Conservation (phyloP, 1,140 invertebrate species). For the Drosophila nasuta region DNA sequence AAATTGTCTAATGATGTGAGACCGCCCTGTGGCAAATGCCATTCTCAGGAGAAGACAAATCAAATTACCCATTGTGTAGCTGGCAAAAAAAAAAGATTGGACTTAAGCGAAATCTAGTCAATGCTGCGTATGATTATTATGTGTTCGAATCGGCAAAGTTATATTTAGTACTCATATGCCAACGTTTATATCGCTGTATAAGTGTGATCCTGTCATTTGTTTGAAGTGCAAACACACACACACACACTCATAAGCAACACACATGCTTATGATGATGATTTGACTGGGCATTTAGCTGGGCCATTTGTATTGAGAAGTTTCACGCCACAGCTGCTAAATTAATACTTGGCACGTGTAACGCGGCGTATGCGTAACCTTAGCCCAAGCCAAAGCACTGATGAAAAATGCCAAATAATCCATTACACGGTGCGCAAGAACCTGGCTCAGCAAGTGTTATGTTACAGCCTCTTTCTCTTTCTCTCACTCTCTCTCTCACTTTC, state of each 20-base stretch:
- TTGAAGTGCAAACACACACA: not conserved
- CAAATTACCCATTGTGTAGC: slow-evolving; percentile 15
- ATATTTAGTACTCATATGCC: slow-evolving; percentile 4
- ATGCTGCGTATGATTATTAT: slow-evolving; percentile 21
- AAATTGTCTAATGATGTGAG: slow-evolving; percentile 1
- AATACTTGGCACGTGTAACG: slow-evolving; percentile 73
- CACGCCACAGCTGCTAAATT: slow-evolving; percentile 57
- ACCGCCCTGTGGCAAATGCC: slow-evolving; percentile 11
- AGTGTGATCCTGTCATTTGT: not conserved
- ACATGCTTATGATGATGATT: slow-evolving; percentile 26
- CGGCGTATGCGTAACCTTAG: slow-evolving; percentile 54
- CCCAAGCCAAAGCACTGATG: slow-evolving; percentile 43
- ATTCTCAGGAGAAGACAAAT: slow-evolving; percentile 17
- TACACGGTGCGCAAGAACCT: slow-evolving; percentile 9
- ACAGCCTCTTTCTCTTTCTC: not conserved
- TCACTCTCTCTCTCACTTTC: not conserved
- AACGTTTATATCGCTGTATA: not conserved
- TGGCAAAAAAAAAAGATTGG: slow-evolving; percentile 1
- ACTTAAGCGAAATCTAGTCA: slow-evolving; percentile 18
- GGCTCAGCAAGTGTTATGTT: not conserved
- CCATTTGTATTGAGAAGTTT: slow-evolving; percentile 36
- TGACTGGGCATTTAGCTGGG: slow-evolving; percentile 43
- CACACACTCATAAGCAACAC: not conserved
- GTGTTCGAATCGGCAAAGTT: not conserved
- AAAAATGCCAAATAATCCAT: slow-evolving; percentile 75